phyloP scores from a whole-genome alignment of 2,113 vertebrate species.

The Podilymbus podiceps region DNA sequence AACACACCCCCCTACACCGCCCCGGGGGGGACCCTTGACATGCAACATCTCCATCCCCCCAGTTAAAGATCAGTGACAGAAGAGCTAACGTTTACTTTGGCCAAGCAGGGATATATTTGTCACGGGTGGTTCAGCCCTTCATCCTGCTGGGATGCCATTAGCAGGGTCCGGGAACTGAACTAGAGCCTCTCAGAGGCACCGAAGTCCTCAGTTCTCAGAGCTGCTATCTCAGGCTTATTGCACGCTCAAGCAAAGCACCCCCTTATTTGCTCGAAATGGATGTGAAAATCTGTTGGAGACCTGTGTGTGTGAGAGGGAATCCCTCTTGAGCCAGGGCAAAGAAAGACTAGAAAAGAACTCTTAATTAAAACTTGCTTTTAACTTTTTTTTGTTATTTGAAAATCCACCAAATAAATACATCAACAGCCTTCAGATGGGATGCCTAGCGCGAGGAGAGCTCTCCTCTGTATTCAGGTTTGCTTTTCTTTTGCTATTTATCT shows the following conservation, averaged over 20 bases:
- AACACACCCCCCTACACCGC: not conserved
- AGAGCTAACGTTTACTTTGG: too few species aligned
- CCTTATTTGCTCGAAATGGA: not conserved
- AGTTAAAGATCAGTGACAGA: not conserved
- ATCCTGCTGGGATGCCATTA: not conserved
- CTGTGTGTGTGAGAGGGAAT: not conserved
- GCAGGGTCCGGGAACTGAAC: not conserved
- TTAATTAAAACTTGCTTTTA: not conserved
- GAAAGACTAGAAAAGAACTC: not conserved
- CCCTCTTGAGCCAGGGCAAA: not conserved
- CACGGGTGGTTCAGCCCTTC: not conserved
- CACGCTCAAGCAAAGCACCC: not conserved
- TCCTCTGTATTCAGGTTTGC: not conserved
- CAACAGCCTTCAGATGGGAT: not conserved
- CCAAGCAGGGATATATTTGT: not conserved
- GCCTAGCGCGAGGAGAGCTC: not conserved
- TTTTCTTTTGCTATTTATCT: not conserved
- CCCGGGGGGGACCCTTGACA: not conserved
- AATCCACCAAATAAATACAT: not conserved
- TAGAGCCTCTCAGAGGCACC: not conserved
- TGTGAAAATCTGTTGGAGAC: not conserved
- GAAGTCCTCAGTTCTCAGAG: not conserved
- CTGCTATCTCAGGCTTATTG: not conserved
- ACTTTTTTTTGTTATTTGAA: not conserved
- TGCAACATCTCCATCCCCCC: not conserved